A percentile compares a stretch with the other conserved stretches of the same genome.
Evolutionary conservation across 1,140 invertebrate species (phyloP).

Genomic region (Neotoxoptera formosana): DNA sequence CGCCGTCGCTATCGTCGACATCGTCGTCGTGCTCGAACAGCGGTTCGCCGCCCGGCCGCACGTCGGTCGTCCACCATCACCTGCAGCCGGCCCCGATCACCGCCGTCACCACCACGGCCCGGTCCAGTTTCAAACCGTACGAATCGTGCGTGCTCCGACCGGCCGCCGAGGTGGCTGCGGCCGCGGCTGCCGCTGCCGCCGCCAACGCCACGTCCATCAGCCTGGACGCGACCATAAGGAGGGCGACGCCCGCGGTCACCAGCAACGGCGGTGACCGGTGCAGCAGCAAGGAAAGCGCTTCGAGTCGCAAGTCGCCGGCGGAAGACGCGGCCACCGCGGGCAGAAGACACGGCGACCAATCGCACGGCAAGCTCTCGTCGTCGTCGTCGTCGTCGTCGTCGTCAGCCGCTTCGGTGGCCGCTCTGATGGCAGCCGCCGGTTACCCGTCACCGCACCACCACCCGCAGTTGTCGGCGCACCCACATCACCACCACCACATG

Average conservation of each 20-base stretch:
- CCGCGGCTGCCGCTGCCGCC: neutral
- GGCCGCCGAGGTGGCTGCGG: neutral
- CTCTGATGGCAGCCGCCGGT: constrained; percentile 68
- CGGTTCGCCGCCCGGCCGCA: constrained; percentile 71
- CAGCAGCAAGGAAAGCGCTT: constrained; percentile 60
- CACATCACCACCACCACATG: constrained; percentile 60
- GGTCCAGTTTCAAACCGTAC: constrained; percentile 82
- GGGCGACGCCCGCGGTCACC: neutral
- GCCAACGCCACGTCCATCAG: neutral
- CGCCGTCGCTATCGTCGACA: constrained; percentile 67
- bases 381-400: constrained; percentile 61
- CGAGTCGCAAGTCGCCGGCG: constrained; percentile 60
- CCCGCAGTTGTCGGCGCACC: constrained; percentile 41
- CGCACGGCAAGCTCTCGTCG: constrained; percentile 67
- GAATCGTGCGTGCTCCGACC: constrained; percentile 68
- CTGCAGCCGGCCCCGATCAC: constrained; percentile 25
- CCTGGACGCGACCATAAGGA: constrained; percentile 59
- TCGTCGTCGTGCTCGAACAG: constrained; percentile 80
- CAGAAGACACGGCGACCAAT: constrained; percentile 66
- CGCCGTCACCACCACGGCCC: constrained; percentile 56
- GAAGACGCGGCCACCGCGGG: constrained; percentile 64
- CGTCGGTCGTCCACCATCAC: neutral
- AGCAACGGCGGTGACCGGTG: constrained; percentile 38
- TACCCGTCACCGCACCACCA: constrained; percentile 59
- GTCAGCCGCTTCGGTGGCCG: constrained; percentile 49